A percentile compares a stretch with the other conserved stretches of the same genome.
Conservation (phyloP, 1,140 invertebrate genomes). For the Luehdorfia chinensis region DNA sequence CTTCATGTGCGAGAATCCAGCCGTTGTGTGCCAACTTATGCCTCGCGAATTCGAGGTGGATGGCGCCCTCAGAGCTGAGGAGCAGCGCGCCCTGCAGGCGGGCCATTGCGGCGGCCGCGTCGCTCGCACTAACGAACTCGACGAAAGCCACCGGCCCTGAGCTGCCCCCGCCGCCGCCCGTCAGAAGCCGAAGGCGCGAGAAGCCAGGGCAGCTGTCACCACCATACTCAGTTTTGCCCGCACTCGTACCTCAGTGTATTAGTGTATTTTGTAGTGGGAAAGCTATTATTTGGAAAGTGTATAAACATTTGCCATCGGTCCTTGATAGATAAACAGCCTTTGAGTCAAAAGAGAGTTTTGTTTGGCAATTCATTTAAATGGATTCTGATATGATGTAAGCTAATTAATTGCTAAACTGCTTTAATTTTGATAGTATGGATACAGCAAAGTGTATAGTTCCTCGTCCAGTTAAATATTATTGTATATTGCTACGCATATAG, state of each 20-base stretch:
- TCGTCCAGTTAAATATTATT: too few relatives aligned
- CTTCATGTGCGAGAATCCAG: slow-evolving; percentile 77
- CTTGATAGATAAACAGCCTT: too few relatives aligned
- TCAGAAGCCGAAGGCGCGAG: slow-evolving; percentile 97
- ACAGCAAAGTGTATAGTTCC: too few relatives aligned
- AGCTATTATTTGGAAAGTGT: slow-evolving; percentile 1
- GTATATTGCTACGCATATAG: too few relatives aligned
- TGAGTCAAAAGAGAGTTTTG: too few relatives aligned
- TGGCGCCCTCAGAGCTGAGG: slow-evolving; percentile 96
- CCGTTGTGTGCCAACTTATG: slow-evolving; percentile 92
- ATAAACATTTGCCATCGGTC: not conserved
- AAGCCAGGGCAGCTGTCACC: slow-evolving; percentile 94
- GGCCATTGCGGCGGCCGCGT: slow-evolving; percentile 93
- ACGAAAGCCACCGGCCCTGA: slow-evolving; percentile 91
- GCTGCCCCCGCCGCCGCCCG: slow-evolving; percentile 78
- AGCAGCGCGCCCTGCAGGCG: slow-evolving; percentile 96
- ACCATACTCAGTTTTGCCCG: slow-evolving; percentile 52
- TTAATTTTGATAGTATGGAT: too few relatives aligned
- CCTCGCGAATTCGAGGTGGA: slow-evolving; percentile 98
- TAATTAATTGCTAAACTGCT: too few relatives aligned
- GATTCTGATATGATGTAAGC: too few relatives aligned
- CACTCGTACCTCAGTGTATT: slow-evolving; percentile 39
- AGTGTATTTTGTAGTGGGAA: not conserved
- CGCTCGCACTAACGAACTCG: slow-evolving; percentile 95
- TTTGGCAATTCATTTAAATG: too few relatives aligned